phyloP scores from a whole-genome alignment of 2,797 vertebrate species.

The Podarcis siculus region DNA sequence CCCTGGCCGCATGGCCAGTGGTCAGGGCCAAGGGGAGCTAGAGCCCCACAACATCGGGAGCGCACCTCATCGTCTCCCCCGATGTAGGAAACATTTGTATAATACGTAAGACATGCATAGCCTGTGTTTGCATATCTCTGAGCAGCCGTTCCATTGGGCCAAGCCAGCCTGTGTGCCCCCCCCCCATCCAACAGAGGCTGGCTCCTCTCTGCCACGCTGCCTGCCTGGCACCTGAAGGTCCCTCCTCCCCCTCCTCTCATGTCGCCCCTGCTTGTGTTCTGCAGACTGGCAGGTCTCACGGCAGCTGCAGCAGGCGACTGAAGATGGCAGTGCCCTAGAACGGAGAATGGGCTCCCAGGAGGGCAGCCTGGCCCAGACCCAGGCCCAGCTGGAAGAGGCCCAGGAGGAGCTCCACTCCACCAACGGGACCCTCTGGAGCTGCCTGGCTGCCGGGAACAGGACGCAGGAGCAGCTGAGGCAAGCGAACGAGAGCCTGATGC shows the following conservation, averaged over 20 bases:
- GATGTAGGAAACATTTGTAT: no score
- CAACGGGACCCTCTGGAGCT: constrained; percentile 10
- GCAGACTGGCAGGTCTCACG: constrained; percentile 61
- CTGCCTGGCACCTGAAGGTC: no score
- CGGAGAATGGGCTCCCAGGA: constrained; percentile 11
- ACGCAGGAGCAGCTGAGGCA: neutral
- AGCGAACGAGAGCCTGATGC: accelerated
- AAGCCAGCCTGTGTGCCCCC: neutral
- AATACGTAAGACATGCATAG: no score
- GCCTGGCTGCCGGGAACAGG: neutral
- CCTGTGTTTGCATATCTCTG: no score
- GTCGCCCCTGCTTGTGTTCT: neutral
- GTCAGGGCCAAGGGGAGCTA: no score
- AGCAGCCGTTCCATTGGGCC: neutral
- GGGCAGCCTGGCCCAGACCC: neutral
- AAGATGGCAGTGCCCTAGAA: constrained; percentile 59
- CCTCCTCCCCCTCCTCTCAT: no score
- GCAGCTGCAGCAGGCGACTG: constrained; percentile 38
- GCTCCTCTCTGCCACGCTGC: no score
- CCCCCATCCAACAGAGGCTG: no score
- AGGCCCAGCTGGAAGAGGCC: no score
- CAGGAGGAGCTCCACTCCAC: constrained; percentile 7
- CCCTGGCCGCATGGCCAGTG: no score
- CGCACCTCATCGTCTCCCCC: no score
- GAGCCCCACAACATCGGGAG: no score